phyloP scores from a whole-genome alignment of 2,797 vertebrate genomes.

The Anabacerthia variegaticeps region DNA sequence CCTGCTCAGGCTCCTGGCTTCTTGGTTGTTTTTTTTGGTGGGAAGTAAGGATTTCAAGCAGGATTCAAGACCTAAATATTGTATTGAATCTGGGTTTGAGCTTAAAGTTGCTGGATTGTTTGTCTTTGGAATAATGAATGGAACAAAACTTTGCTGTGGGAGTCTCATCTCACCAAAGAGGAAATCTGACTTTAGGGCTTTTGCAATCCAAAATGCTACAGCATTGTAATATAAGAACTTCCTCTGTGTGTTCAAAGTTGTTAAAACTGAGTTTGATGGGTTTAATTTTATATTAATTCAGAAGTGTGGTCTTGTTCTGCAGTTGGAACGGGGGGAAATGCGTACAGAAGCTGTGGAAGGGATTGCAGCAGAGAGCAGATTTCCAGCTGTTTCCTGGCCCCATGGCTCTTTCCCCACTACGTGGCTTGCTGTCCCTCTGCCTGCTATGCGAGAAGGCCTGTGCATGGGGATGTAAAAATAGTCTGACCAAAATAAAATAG shows the following conservation, averaged over 20 bases:
- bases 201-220: neutral
- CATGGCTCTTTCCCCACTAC: neutral
- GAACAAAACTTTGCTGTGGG: neutral
- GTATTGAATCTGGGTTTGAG: neutral
- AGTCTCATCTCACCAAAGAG: slow-evolving; percentile 5
- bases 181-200: slow-evolving; percentile 18
- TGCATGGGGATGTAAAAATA: neutral
- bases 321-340: neutral
- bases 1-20: neutral
- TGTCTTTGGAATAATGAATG: neutral
- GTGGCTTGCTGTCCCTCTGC: neutral
- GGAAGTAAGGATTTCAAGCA: neutral
- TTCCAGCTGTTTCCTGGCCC: neutral
- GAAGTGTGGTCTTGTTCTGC: neutral
- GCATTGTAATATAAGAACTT: slow-evolving; percentile 5
- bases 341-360: neutral
- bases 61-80: neutral
- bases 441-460: neutral
- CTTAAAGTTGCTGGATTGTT: neutral
- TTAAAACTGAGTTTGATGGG: neutral
- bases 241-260: neutral
- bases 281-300: slow-evolving; percentile 10
- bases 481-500: neutral
- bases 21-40: neutral
- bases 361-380: neutral